A percentile compares a stretch with the other conserved stretches of the same genome.
Evolutionary conservation across 2,797 vertebrate genomes (phyloP).

Genomic region (Aphelocoma californica): DNA sequence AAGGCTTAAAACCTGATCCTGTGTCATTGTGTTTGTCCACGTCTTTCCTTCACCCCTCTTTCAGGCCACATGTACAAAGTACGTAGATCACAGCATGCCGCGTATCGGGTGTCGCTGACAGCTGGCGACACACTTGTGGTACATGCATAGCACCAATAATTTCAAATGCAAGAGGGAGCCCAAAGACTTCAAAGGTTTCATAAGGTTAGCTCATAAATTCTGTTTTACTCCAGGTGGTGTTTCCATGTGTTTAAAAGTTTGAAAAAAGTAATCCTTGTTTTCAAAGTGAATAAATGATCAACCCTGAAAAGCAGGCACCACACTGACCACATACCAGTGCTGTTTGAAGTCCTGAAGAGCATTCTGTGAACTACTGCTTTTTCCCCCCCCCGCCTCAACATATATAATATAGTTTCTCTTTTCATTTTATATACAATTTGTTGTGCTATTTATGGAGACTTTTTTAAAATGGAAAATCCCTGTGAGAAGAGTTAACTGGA

Average conservation of each 20-base stretch:
- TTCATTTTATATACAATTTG: background rate
- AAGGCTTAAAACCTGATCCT: background rate
- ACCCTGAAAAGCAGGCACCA: background rate
- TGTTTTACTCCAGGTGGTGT: background rate
- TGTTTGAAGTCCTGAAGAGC: background rate
- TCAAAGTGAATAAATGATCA: background rate
- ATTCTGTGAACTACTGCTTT: background rate
- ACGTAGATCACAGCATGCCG: background rate
- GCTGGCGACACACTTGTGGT: background rate
- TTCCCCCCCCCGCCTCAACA: no score
- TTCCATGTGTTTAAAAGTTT: background rate
- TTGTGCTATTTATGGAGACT: background rate
- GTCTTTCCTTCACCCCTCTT: background rate
- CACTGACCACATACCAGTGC: background rate
- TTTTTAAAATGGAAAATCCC: background rate
- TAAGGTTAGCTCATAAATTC: constrained; percentile 14
- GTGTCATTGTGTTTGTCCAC: background rate
- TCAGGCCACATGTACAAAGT: background rate
- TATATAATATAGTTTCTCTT: background rate
- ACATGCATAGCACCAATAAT: background rate
- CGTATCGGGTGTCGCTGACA: background rate
- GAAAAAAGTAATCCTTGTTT: background rate
- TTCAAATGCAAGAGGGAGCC: background rate
- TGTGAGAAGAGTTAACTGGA: background rate
- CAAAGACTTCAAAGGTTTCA: background rate